phyloP scores from a whole-genome alignment of 2,797 vertebrate genomes.

The Hypotaenidia okinawae region DNA sequence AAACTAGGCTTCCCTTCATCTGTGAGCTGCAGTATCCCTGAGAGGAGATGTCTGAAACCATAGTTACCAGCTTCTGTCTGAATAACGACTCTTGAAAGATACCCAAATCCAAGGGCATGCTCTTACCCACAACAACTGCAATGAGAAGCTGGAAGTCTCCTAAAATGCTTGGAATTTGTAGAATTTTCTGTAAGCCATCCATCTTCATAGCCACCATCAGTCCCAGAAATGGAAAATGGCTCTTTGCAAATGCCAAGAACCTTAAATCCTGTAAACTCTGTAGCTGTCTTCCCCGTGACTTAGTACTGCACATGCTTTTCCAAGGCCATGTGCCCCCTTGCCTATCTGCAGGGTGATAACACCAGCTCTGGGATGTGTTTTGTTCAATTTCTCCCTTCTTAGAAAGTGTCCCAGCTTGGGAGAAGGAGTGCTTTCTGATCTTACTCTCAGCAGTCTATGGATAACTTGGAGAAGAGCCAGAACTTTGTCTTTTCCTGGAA shows the following conservation, averaged over 20 bases:
- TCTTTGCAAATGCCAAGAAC: neutral
- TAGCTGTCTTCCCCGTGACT: constrained; percentile 3
- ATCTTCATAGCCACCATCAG: neutral
- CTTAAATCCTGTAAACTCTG: neutral
- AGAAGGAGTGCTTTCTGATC: neutral
- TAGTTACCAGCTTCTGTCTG: neutral
- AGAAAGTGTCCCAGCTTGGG: constrained; percentile 42
- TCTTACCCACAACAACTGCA: neutral
- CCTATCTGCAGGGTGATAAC: neutral
- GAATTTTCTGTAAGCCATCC: neutral
- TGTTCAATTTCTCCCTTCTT: constrained; percentile 42
- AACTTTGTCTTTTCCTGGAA: constrained; percentile 65
- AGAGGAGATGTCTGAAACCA: neutral
- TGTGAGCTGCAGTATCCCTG: neutral
- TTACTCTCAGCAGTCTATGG: neutral
- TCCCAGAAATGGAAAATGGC: neutral
- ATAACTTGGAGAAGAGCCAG: constrained; percentile 54
- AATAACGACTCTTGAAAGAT: neutral
- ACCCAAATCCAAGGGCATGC: neutral
- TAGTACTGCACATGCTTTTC: neutral
- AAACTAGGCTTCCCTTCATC: neutral
- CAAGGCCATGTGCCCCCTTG: neutral
- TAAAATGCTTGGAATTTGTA: neutral
- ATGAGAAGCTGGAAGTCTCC: neutral
- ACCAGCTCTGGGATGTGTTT: neutral